Evolutionary conservation across 2,113 vertebrate genomes (phyloP).

Genomic region (Elachura formosa): DNA sequence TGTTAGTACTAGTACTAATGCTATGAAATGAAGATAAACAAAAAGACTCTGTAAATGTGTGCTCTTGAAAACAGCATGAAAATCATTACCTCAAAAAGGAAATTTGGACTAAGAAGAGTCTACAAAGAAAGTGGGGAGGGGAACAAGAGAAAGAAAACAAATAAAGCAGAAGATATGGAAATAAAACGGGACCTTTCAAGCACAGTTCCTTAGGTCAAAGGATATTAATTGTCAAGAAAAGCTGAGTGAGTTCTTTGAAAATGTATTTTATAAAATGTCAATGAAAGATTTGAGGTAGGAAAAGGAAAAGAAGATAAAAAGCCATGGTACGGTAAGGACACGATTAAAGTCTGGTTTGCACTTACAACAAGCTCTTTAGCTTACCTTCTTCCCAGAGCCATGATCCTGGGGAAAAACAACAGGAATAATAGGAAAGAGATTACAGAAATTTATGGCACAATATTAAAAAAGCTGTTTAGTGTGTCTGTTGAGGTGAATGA

Average conservation of each 20-base stretch:
- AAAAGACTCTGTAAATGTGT: neutral
- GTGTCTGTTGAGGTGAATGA: neutral
- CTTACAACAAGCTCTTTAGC: neutral
- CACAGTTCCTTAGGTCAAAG: neutral
- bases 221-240: neutral
- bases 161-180: neutral
- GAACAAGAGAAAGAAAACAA: neutral
- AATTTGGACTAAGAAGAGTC: neutral
- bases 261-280: neutral
- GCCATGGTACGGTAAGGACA: neutral
- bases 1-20: neutral
- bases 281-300: neutral
- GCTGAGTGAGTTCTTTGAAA: neutral
- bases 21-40: neutral
- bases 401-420: neutral
- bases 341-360: neutral
- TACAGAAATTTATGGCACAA: neutral
- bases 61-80: neutral
- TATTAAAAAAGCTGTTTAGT: neutral
- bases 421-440: neutral
- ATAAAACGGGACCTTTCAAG: neutral
- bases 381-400: neutral
- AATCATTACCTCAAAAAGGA: neutral
- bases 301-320: neutral
- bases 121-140: neutral